Evolutionary conservation across 2,797 vertebrate genomes (phyloP).

Genomic region (Pagetopsis macropterus): DNA sequence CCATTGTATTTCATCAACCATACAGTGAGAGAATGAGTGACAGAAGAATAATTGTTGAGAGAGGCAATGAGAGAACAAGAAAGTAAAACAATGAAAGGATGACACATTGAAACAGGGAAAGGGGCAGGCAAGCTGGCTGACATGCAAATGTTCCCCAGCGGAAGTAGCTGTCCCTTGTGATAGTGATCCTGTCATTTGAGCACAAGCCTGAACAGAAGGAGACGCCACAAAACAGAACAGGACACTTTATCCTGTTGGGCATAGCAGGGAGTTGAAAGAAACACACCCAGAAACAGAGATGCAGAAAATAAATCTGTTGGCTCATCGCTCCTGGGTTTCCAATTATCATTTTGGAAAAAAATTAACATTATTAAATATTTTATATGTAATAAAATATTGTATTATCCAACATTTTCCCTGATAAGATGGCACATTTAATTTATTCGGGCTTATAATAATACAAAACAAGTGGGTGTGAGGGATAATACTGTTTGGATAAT

Average conservation of each 20-base stretch:
- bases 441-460: neutral
- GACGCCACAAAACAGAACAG: conserved; percentile 33
- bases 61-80: neutral
- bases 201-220: conserved; percentile 46
- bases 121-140: conserved; percentile 55
- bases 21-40: conserved; percentile 24
- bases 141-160: conserved; percentile 65
- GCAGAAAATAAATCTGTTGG: neutral
- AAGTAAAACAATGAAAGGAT: conserved; percentile 45
- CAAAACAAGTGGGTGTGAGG: neutral
- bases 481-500: neutral
- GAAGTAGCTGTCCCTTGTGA: conserved; percentile 58
- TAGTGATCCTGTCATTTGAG: conserved; percentile 62
- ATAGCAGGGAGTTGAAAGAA: conserved; percentile 21
- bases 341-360: neutral
- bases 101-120: conserved; percentile 62
- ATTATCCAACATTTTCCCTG: neutral
- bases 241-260: conserved; percentile 59
- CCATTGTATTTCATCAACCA: neutral
- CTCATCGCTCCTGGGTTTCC: neutral
- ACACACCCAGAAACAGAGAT: conserved; percentile 13
- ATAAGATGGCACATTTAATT: neutral
- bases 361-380: neutral
- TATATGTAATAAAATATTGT: neutral
- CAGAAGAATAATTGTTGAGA: conserved; percentile 10